Evolutionary conservation across 2,888 invertebrate genomes (phyloP).

Genomic region (Andrena flavipes): DNA sequence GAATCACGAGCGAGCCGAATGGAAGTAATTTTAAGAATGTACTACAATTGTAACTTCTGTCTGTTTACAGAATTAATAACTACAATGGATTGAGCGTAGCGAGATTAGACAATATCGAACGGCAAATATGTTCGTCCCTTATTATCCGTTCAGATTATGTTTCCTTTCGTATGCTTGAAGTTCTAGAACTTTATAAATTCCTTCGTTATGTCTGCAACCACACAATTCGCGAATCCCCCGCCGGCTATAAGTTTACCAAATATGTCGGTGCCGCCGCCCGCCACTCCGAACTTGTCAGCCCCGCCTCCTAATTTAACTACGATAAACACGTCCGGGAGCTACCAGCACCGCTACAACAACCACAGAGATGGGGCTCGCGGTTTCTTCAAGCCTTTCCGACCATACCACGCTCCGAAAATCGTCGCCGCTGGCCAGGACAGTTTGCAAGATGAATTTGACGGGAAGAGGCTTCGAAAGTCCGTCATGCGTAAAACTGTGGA

Average conservation of each 20-base stretch:
- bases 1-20: background rate
- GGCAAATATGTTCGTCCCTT: conserved; percentile 63
- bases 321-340: conserved; percentile 80
- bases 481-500: conserved; percentile 99
- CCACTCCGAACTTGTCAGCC: conserved; percentile 82
- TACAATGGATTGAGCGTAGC: conserved; percentile 58
- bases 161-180: conserved; percentile 56
- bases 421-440: conserved; percentile 82
- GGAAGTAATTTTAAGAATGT: background rate
- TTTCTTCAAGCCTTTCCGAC: conserved; percentile 85
- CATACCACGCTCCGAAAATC: conserved; percentile 84
- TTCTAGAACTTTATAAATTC: conserved; percentile 22
- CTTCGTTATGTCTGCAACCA: conserved; percentile 78
- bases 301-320: conserved; percentile 83
- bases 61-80: conserved; percentile 64
- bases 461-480: conserved; percentile 97
- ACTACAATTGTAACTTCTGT: conserved; percentile 26
- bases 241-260: conserved; percentile 84
- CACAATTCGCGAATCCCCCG: conserved; percentile 81
- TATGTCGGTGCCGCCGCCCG: conserved; percentile 84
- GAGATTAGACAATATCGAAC: conserved; percentile 21
- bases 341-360: conserved; percentile 80
- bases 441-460: conserved; percentile 95
- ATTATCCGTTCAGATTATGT: conserved; percentile 48
- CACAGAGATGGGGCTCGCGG: conserved; percentile 82